phyloP scores from a whole-genome alignment of 2,113 vertebrate genomes.

The Carassius auratus region DNA sequence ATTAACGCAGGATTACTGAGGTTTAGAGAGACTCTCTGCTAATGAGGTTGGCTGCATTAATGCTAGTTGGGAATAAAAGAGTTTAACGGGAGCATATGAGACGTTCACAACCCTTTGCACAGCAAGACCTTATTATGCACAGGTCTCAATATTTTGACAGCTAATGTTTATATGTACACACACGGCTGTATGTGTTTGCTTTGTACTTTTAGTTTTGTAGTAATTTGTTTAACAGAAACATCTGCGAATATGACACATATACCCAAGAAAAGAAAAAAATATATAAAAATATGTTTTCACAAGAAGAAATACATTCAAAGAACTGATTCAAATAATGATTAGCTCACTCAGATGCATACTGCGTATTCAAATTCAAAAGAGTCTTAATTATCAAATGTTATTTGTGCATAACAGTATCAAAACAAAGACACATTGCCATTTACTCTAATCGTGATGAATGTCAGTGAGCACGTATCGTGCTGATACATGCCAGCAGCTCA shows the following conservation, averaged over 20 bases:
- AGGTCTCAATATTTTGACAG: background rate
- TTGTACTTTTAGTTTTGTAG: background rate
- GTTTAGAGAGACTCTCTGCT: background rate
- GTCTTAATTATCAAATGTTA: background rate
- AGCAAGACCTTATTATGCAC: background rate
- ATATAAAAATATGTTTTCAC: background rate
- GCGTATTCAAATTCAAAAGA: background rate
- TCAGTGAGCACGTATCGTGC: background rate
- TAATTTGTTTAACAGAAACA: background rate
- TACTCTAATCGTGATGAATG: background rate
- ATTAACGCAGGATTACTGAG: background rate
- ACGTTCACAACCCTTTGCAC: background rate
- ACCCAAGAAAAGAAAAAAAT: background rate
- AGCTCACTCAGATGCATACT: background rate
- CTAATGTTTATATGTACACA: background rate
- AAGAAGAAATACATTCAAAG: background rate
- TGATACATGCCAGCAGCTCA: background rate
- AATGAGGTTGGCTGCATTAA: background rate
- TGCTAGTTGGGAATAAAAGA: background rate
- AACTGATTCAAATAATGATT: background rate
- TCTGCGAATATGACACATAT: background rate
- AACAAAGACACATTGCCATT: background rate
- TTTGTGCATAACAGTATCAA: slow-evolving; percentile 7
- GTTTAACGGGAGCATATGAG: background rate
- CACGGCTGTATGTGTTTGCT: background rate